Conservation (phyloP, 2,797 vertebrate genomes). For the Crypturellus tataupa region DNA sequence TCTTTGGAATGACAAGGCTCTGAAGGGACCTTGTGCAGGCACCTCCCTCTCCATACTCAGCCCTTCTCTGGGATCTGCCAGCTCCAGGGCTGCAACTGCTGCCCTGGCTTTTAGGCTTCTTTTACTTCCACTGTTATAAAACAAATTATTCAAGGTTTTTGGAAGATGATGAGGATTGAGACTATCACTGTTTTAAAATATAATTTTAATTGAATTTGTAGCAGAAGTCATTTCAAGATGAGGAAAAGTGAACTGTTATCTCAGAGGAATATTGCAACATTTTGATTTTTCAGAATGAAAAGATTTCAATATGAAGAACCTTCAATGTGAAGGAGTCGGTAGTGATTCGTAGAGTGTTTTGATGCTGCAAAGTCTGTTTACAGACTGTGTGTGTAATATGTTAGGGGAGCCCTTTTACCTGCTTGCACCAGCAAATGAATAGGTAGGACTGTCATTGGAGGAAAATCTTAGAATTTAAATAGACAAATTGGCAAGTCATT, state of each 20-base stretch:
- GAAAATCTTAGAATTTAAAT: conserved; percentile 45
- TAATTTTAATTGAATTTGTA: conserved; percentile 23
- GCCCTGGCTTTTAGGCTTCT: too few relatives aligned
- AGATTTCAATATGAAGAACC: not conserved
- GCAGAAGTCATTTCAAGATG: not conserved
- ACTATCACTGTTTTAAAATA: not conserved
- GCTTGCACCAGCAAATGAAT: not conserved
- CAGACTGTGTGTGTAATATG: not conserved
- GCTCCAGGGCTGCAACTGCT: not conserved
- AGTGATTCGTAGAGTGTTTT: not conserved
- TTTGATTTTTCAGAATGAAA: conserved; percentile 39
- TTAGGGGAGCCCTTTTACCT: not conserved
- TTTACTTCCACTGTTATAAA: too few relatives aligned
- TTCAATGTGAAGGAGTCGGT: not conserved
- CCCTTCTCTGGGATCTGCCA: not conserved
- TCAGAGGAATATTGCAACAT: not conserved
- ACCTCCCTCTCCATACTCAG: not conserved
- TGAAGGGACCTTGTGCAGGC: not conserved
- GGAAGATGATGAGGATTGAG: too few relatives aligned
- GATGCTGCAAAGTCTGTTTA: not conserved
- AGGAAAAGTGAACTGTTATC: not conserved
- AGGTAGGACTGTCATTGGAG: not conserved
- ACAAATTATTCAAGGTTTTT: too few relatives aligned
- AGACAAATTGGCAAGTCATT: conserved; percentile 14
- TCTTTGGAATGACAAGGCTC: not conserved